Evolutionary conservation across 2,888 invertebrate genomes (phyloP).

Genomic region (Hoplodrina ambigua): DNA sequence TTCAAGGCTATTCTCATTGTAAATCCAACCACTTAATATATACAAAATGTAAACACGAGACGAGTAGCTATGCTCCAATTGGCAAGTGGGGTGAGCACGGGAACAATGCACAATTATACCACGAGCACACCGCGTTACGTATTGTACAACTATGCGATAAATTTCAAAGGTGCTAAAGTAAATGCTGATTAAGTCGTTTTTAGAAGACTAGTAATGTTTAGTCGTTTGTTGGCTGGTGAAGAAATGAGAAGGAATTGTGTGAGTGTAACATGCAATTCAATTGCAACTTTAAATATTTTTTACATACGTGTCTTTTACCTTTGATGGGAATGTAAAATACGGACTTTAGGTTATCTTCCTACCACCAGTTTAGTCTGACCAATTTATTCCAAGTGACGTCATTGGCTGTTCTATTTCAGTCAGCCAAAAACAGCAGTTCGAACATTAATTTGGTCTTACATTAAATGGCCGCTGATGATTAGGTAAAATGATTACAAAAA

Average conservation of each 20-base stretch:
- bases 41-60: slow-evolving; percentile 64
- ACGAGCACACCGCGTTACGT: slow-evolving; percentile 49
- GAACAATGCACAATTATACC: slow-evolving; percentile 65
- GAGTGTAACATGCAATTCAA: slow-evolving; percentile 21
- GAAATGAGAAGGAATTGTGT: slow-evolving; percentile 13
- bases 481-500: too few relatives aligned
- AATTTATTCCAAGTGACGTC: too few relatives aligned
- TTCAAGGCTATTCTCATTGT: slow-evolving; percentile 37
- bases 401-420: too few relatives aligned
- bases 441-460: too few relatives aligned
- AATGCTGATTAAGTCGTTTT: slow-evolving; percentile 47
- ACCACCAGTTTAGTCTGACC: too few relatives aligned
- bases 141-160: slow-evolving; percentile 50
- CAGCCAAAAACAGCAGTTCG: too few relatives aligned
- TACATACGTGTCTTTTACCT: too few relatives aligned
- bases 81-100: slow-evolving; percentile 68
- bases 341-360: too few relatives aligned
- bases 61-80: slow-evolving; percentile 70
- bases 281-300: background rate
- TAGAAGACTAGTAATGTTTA: slow-evolving; percentile 23
- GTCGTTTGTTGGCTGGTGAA: slow-evolving; percentile 16
- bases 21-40: slow-evolving; percentile 35
- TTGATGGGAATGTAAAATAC: too few relatives aligned
- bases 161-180: slow-evolving; percentile 34
- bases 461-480: too few relatives aligned